Evolutionary conservation across 2,797 vertebrate genomes (phyloP), one percentile per base, ranked within the genome.

Genomic region (Catamblyrhynchus diadema): DNA sequence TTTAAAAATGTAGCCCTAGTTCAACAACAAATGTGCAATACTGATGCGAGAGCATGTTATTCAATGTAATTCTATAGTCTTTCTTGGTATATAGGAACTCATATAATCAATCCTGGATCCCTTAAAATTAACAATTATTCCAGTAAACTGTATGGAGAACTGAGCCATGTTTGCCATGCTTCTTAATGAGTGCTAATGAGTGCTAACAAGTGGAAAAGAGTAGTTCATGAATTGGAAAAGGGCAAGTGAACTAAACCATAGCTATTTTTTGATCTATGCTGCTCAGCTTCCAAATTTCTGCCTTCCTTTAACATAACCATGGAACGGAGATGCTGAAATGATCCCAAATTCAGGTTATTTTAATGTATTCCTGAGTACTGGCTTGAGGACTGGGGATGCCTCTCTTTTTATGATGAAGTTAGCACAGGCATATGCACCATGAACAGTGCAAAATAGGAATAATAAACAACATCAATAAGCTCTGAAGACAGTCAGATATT

Each of bases 31-130:
- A 28, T 24, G 28, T 61, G 8, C 21, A 50, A 22, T 47, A 27
- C n/a, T 51, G 37, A 45, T 33, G 18, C 1, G 1, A 60, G 7
- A 65, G 5, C 7, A 11, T 4, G 0, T 14, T 60, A 14, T 33
- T 83, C 10, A 6, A 0, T 33, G 32, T 37, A 80, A 67, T 56
- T 27, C 16, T 30, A 0, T 6, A 5, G 19, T n/a, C 3, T 82
- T 64, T 39, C 14, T 8, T 81, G 37, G 4, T 50, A 13, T 25
- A 5, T 16, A 80, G 35, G 11, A 89, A 37, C 27, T 66, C 24
- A 14, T 6, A 19, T 61, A 42, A 73, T 70, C 33, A 51, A 6
- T 41, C 18, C 22, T 35, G 3, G 1, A 5, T 12, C 41, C 37
- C 33, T 59, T 93, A 61, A 60, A 74, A 66, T 56, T 28, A 80